Conservation (phyloP, 2,888 invertebrate species). For the Temnothorax rugatulus region DNA sequence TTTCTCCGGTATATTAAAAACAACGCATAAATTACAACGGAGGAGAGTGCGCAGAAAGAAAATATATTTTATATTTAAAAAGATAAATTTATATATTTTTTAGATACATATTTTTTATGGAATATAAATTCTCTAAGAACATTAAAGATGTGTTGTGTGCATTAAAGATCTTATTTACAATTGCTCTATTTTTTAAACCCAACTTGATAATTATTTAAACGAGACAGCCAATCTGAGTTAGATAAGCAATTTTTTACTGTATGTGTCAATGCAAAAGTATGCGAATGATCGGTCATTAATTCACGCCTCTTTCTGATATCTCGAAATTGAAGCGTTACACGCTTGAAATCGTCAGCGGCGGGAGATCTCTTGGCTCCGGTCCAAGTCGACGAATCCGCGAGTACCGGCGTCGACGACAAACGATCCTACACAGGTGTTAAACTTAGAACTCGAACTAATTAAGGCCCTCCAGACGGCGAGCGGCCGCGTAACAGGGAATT, state of each 20-base stretch:
- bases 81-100: not conserved
- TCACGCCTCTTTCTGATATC: conserved; percentile 32
- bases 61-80: conserved; percentile 3
- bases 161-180: not conserved
- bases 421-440: conserved; percentile 78
- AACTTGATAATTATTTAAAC: not conserved
- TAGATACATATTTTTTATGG: not conserved
- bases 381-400: conserved; percentile 67
- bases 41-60: not conserved
- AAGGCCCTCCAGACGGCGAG: conserved; percentile 65
- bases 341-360: conserved; percentile 45
- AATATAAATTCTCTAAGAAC: not conserved
- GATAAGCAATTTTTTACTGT: not conserved
- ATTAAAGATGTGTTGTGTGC: not conserved
- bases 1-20: conserved; percentile 16
- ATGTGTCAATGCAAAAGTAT: not conserved
- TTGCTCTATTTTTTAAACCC: not conserved
- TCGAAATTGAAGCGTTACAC: conserved; percentile 44
- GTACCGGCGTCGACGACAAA: conserved; percentile 63
- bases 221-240: not conserved
- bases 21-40: conserved; percentile 9
- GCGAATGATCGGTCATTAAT: conserved; percentile 15
- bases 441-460: conserved; percentile 76
- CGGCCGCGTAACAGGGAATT: conserved; percentile 72
- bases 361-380: conserved; percentile 64